Evolutionary conservation across 1,140 invertebrate species (phyloP).

Genomic region (Thalassaphorura encarpata): DNA sequence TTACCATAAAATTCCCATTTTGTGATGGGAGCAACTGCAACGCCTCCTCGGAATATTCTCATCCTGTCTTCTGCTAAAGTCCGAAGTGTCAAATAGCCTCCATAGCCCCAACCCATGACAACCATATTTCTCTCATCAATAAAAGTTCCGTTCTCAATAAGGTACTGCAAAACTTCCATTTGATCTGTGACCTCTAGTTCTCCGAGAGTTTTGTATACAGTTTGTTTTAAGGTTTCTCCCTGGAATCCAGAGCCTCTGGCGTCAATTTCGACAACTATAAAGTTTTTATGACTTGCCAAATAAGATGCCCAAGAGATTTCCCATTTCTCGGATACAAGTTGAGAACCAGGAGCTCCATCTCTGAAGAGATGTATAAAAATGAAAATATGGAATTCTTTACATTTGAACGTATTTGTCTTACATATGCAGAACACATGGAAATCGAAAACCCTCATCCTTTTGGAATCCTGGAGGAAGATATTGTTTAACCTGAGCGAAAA

Average conservation of each 20-base stretch:
- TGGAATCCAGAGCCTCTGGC: constrained; percentile 64
- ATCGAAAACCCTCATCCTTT: constrained; percentile 66
- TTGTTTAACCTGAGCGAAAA: constrained; percentile 51
- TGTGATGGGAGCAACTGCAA: constrained; percentile 68
- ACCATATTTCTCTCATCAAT: constrained; percentile 61
- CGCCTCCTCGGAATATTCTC: constrained; percentile 60
- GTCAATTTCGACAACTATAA: constrained; percentile 68
- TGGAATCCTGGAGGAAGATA: constrained; percentile 62
- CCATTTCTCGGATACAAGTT: constrained; percentile 63
- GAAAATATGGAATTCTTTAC: too few relatives aligned
- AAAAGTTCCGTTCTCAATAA: constrained; percentile 59
- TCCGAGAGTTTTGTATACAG: constrained; percentile 53
- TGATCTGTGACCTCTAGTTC: constrained; percentile 36
- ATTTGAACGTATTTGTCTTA: too few relatives aligned
- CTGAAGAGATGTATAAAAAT: constrained; percentile 38
- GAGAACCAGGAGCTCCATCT: constrained; percentile 61
- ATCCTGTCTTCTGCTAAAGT: constrained; percentile 60
- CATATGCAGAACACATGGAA: constrained; percentile 68
- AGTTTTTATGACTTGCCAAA: constrained; percentile 58
- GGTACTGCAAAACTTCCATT: constrained; percentile 45
- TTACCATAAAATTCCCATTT: constrained; percentile 70
- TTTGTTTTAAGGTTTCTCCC: constrained; percentile 59
- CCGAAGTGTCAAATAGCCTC: constrained; percentile 58
- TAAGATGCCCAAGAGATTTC: constrained; percentile 64
- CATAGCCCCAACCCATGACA: constrained; percentile 60